Conservation (phyloP, 2,113 vertebrate genomes). For the Eulemur rufifrons region DNA sequence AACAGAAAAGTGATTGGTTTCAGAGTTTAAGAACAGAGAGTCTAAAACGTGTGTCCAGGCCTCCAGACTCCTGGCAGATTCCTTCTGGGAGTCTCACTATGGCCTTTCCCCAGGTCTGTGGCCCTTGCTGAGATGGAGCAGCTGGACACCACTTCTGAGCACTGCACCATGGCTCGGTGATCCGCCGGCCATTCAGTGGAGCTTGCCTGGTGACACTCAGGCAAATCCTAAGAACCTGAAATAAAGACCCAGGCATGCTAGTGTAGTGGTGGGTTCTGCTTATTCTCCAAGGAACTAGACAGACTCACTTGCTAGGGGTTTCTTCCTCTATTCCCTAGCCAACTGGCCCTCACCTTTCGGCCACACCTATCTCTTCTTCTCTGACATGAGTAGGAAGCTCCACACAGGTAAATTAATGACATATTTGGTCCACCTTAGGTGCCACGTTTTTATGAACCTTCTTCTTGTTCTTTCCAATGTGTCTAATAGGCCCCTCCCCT, state of each 20-base stretch:
- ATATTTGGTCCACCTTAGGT: neutral
- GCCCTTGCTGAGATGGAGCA: neutral
- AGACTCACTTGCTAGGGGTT: neutral
- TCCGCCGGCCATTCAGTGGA: neutral
- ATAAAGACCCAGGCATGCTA: neutral
- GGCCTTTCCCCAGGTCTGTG: neutral
- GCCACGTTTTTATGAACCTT: neutral
- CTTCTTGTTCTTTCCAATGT: neutral
- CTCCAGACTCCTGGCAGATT: neutral
- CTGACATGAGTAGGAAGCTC: neutral
- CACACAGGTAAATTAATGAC: neutral
- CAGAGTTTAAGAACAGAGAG: neutral
- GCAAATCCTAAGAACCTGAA: neutral
- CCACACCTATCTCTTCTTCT: neutral
- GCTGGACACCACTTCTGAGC: neutral
- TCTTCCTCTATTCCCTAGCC: neutral
- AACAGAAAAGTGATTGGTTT: neutral
- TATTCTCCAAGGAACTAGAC: neutral
- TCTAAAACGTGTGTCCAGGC: neutral
- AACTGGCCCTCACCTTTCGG: neutral
- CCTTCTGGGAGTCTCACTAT: neutral
- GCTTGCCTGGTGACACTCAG: neutral
- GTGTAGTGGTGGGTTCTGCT: neutral
- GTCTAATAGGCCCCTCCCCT: neutral
- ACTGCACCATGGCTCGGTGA: neutral